A percentile compares a stretch with the other conserved stretches of the same genome.
Conservation (phyloP, 2,113 vertebrate genomes). For the Gobiocypris rarus region DNA sequence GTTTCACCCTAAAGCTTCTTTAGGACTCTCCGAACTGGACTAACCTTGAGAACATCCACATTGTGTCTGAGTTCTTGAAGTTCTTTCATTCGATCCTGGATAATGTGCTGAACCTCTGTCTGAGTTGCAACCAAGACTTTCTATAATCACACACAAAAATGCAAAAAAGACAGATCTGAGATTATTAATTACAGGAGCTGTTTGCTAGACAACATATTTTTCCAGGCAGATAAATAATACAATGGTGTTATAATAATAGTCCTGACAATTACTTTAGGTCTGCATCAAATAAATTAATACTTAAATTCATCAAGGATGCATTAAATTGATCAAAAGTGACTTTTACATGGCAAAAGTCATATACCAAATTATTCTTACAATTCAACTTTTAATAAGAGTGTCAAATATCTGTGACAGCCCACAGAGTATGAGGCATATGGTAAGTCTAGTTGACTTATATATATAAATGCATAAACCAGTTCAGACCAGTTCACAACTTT, state of each 20-base stretch:
- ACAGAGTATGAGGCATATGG: too few relatives aligned
- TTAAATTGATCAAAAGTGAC: background rate
- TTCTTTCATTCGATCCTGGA: constrained; percentile 78
- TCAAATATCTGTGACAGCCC: too few relatives aligned
- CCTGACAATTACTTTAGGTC: too few relatives aligned
- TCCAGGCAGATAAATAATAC: too few relatives aligned
- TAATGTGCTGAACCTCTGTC: constrained; percentile 75
- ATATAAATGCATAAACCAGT: background rate
- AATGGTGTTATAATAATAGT: too few relatives aligned
- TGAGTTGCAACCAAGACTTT: constrained; percentile 77
- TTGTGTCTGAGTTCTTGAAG: constrained; percentile 79
- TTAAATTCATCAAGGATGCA: background rate
- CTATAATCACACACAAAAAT: constrained; percentile 56
- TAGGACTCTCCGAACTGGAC: constrained; percentile 17
- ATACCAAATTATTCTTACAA: background rate
- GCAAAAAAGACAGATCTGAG: background rate
- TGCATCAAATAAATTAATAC: background rate
- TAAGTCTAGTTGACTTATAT: background rate
- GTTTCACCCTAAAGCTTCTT: background rate
- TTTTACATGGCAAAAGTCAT: background rate
- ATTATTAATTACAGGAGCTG: too few relatives aligned
- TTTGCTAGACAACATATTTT: too few relatives aligned
- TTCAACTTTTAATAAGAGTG: too few relatives aligned
- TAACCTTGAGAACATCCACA: constrained; percentile 77
- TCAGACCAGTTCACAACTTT: background rate